Percentiles rank a stretch among this genome's conserved stretches.
These are phyloP conservation scores for Sebastes matsubarae DNA, from an alignment of 2,797 vertebrate species.

Conservation along the genomic window DNA sequence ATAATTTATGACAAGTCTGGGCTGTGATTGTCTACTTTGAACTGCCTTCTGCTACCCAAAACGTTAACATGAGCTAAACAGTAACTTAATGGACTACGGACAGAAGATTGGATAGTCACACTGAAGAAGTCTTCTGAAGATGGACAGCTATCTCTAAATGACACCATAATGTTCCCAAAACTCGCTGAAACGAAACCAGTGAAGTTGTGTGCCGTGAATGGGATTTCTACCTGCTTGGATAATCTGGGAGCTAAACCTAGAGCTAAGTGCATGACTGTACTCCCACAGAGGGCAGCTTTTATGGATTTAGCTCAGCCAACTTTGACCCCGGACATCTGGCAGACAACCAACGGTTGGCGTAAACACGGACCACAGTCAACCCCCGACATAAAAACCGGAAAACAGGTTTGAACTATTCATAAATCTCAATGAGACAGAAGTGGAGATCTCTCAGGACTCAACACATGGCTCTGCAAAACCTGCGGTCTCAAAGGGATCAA, in stretches of 20 bases:
- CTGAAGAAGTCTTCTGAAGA: background rate
- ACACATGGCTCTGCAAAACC: background rate
- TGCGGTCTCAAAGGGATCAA: background rate
- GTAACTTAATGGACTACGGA: background rate
- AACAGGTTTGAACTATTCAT: background rate
- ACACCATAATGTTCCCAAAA: background rate
- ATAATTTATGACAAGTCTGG: background rate
- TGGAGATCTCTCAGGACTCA: background rate
- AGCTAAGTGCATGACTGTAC: background rate
- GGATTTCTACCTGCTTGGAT: slow-evolving; percentile 16
- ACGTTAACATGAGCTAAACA: background rate
- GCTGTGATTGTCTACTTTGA: background rate
- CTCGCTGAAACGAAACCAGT: background rate
- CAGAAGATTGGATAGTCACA: background rate
- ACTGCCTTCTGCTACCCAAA: background rate
- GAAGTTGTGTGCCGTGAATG: background rate
- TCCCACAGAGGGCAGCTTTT: background rate
- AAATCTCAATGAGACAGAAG: background rate
- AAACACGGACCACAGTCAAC: background rate
- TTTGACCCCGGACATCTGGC: background rate
- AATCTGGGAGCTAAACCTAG: background rate
- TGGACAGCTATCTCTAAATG: background rate
- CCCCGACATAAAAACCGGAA: background rate
- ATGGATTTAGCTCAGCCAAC: background rate
- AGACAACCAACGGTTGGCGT: background rate